phyloP scores from a whole-genome alignment of 2,113 vertebrate genomes.

The Nematolebias whitei region DNA sequence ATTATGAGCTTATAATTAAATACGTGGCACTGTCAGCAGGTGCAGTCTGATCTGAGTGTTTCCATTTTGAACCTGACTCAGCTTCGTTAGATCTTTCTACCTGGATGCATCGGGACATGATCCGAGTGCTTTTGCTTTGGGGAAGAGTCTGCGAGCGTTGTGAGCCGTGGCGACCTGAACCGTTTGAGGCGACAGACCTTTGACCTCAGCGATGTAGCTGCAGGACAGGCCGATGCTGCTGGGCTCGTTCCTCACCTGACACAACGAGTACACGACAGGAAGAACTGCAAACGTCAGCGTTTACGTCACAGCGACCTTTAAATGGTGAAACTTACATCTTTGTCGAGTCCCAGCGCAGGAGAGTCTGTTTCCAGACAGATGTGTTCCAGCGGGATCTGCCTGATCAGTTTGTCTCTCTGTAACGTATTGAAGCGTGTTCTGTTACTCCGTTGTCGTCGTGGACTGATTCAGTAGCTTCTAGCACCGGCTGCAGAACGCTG shows the following conservation, averaged over 20 bases:
- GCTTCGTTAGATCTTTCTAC: too few species aligned
- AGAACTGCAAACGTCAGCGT: background rate
- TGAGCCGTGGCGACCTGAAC: conserved; percentile 55
- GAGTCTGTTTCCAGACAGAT: conserved; percentile 74
- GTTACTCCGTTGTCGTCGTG: too few species aligned
- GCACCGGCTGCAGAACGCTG: too few species aligned
- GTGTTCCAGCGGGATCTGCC: conserved; percentile 72
- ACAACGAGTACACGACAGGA: background rate
- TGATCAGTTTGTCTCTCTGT: conserved; percentile 67
- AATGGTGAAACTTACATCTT: conserved; percentile 37
- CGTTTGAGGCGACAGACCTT: conserved; percentile 51
- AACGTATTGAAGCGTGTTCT: too few species aligned
- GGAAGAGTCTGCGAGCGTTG: conserved; percentile 70
- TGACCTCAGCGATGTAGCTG: conserved; percentile 54
- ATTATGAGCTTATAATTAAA: too few species aligned
- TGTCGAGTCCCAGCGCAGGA: conserved; percentile 65
- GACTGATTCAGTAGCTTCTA: too few species aligned
- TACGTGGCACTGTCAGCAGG: too few species aligned
- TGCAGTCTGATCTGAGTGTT: too few species aligned
- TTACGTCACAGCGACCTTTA: too few species aligned
- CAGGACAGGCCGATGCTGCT: conserved; percentile 56
- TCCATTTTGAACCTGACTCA: too few species aligned
- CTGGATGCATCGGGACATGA: too few species aligned
- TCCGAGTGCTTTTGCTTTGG: conserved; percentile 25
- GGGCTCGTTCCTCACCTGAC: conserved; percentile 68